phyloP scores from a whole-genome alignment of 1,140 invertebrate species.

The Cydia pomonella region DNA sequence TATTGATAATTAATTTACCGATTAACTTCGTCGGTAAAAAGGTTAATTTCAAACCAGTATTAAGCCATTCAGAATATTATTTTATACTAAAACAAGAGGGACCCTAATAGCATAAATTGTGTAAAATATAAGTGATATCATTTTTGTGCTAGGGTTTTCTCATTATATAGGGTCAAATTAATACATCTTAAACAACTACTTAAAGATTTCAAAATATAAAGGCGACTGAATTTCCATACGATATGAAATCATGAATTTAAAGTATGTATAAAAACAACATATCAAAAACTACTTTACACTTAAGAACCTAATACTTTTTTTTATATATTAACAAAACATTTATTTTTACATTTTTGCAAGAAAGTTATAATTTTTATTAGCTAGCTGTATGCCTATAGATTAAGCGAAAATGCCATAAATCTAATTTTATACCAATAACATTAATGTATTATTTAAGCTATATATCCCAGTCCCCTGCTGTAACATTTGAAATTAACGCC shows the following conservation, averaged over 20 bases:
- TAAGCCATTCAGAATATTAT: not conserved
- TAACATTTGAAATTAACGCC: not conserved
- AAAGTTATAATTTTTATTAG: conserved; percentile 5
- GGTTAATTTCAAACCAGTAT: conserved; percentile 12
- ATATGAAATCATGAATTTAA: not conserved
- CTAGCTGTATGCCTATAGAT: conserved; percentile 24
- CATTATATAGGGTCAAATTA: not conserved
- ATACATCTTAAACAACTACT: not conserved
- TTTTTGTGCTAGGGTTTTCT: not conserved
- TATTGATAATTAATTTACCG: not conserved
- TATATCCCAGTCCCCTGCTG: not conserved
- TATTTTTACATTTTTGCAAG: conserved; percentile 1
- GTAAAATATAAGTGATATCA: not conserved
- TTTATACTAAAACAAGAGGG: not conserved
- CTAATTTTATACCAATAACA: not conserved
- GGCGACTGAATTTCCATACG: not conserved
- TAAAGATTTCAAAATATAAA: not conserved
- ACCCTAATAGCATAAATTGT: conserved; percentile 6
- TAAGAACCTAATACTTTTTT: not conserved
- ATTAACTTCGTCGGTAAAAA: not conserved
- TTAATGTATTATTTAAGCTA: not conserved
- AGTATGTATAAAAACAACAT: not conserved
- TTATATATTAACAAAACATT: not conserved
- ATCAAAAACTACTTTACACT: not conserved
- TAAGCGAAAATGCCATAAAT: conserved; percentile 19